Base-by-base conservation (phyloP, 2,888 invertebrate species). In the Lymantria dispar region DNA sequence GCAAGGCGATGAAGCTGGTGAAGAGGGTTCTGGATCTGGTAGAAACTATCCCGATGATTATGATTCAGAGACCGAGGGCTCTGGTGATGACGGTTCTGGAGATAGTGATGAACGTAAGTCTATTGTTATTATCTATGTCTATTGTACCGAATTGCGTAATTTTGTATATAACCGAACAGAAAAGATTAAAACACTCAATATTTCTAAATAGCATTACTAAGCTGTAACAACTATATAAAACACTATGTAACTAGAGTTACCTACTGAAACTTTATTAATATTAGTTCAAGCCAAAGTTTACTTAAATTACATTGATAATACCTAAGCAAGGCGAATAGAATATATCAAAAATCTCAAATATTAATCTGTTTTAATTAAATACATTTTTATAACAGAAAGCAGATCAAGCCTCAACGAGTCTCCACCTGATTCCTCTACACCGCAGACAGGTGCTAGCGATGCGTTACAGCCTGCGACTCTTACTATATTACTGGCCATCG, bases 1-100 rank as follows among this genome's bases (percentile, higher is more conserved):
- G 93, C 93, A 93, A 68, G 92, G 93, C 0, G 94, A 94, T 60
- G 93, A 93, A 50, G 92, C 92, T 0, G 93, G 89, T 0, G 85
- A 85, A 45, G 89, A 87, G 60, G 94, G 94, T 1, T 94, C 94
- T 0, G 94, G 94, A 15, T 93, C 94, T 3, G 94, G 87, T 38
- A 89, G 91, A 43, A 90, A 88, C 54, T 88, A 90, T 62, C 76
- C 83, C 38, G 87, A 88, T 39, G 92, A 92, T 53, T 93, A 93
- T 54, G 91, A 92, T 48, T 84, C 83, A 0, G 88, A 88, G 48
- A 85, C 83, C 0, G 88, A 88, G 47, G 87, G 87, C 0, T 88
- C 87, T 1, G 91, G 90, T 0, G 91, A 89, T 11, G 88, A 90
- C 43, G 92, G 92, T 11, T 91, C 91, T 0, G 92, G 92, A 0